Conservation (phyloP, 2,797 vertebrate species). For the Scarus forsteni region DNA sequence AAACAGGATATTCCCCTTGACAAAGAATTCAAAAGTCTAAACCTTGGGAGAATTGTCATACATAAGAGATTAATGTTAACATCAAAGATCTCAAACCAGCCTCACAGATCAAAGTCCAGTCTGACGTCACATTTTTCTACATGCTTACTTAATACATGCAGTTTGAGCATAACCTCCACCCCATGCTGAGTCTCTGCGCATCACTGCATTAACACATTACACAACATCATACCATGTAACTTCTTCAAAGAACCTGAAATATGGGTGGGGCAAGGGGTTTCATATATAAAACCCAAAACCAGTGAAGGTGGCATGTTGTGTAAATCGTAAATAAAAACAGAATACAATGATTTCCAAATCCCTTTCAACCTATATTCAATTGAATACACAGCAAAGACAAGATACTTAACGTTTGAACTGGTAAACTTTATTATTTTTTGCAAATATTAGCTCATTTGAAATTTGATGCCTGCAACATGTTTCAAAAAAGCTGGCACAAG, state of each 20-base stretch:
- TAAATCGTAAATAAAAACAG: too few species aligned
- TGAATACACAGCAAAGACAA: too few species aligned
- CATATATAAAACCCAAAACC: too few species aligned
- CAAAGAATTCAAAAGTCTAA: slow-evolving; percentile 26
- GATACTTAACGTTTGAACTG: too few species aligned
- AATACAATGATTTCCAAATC: too few species aligned
- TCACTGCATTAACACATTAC: slow-evolving; percentile 15
- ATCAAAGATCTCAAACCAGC: slow-evolving; percentile 44
- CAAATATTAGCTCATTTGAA: too few species aligned
- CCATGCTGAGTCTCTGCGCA: slow-evolving; percentile 7
- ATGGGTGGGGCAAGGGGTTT: neutral
- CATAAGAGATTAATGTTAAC: slow-evolving; percentile 45
- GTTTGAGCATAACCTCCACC: slow-evolving; percentile 17
- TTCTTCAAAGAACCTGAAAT: neutral
- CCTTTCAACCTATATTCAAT: too few species aligned
- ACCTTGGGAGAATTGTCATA: slow-evolving; percentile 24
- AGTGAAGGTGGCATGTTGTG: too few species aligned
- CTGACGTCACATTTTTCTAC: slow-evolving; percentile 26
- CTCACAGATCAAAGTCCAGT: slow-evolving; percentile 44
- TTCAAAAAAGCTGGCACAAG: too few species aligned
- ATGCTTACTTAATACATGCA: slow-evolving; percentile 22
- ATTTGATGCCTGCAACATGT: too few species aligned
- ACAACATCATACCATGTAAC: neutral
- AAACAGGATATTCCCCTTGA: slow-evolving; percentile 28
- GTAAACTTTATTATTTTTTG: too few species aligned